Base-by-base conservation (phyloP, 2,888 invertebrate genomes). In the Lacanobia oleracea region DNA sequence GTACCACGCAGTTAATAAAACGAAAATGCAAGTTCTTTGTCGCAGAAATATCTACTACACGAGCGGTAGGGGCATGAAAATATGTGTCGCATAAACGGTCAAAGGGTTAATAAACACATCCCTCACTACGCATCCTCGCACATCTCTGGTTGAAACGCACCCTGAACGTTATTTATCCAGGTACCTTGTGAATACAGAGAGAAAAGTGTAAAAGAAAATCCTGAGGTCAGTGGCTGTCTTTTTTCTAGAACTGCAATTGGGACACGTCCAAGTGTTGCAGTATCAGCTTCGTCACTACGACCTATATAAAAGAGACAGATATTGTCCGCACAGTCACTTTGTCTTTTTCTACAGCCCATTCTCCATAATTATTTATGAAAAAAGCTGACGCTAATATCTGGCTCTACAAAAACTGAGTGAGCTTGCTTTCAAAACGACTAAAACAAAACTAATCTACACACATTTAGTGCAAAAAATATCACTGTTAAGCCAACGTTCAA, bases 391-490 rank as follows among this genome's bases (percentile, higher is more conserved):
- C 10, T 23, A 7, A 43, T 21, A 37, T 21, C 16, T 14, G 18
- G 56, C 33, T 53, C 33, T 53, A 21, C 3, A 33, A 54, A 27
- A 72, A 56, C 43, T 50, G 18, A 65, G 66, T 75, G 66, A 82
- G 59, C 71, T 76, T 67, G 71, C 67, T 33, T 71, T 48, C 12
- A 66, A 67, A 51, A 64, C 45, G 21, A 53, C 3, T 64, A 75
- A 67, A 75, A 71, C 54, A 50, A 75, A 57, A 54, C 21, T 75
- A 71, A 65, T n/a, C 71, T 78, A 70, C 59, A 67, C 73, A 78
- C 67, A n/a, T 56, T 33, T 53, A 56, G 77, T 82, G 70, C 67
- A 80, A 80, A 77, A 77, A 80, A 80, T 83, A 82, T 83, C 77
- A 82, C 75, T 74, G 59, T 57, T 56, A 83, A 83, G 71, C 71